phyloP scores from a whole-genome alignment of 1,140 invertebrate genomes.

The Penaeus japonicus region DNA sequence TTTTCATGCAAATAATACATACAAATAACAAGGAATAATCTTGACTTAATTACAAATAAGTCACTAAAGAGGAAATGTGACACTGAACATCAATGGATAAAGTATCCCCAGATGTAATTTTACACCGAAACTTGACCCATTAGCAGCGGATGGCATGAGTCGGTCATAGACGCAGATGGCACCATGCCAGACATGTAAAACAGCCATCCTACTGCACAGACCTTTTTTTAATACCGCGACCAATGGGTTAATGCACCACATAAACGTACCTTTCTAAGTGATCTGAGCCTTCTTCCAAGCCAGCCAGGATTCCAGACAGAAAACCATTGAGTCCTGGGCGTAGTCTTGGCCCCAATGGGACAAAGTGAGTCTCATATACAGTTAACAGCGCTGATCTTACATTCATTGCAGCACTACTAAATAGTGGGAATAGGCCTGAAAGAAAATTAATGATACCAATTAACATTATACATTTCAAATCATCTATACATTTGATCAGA shows the following conservation, averaged over 20 bases:
- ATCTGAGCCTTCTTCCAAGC: constrained; percentile 90
- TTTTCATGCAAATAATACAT: too few relatives aligned
- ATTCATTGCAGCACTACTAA: constrained; percentile 90
- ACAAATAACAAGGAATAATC: background rate
- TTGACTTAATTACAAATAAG: background rate
- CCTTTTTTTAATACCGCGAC: too few relatives aligned
- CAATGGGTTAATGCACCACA: background rate
- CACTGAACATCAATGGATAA: background rate
- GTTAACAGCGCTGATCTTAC: constrained; percentile 82
- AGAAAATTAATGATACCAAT: background rate
- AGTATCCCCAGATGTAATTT: background rate
- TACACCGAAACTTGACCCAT: too few relatives aligned
- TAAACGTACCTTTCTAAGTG: constrained; percentile 79
- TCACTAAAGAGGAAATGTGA: background rate
- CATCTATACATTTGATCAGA: background rate
- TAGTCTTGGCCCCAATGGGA: constrained; percentile 81
- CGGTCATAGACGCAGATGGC: too few relatives aligned
- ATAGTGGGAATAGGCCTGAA: constrained; percentile 85
- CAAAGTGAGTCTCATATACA: constrained; percentile 93
- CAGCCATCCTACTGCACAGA: too few relatives aligned
- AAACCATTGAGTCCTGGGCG: constrained; percentile 88
- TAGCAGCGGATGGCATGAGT: too few relatives aligned
- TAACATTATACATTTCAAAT: background rate
- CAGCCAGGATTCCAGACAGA: constrained; percentile 82
- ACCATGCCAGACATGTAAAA: too few relatives aligned